Conservation (phyloP, 23 tunicate species). For the Styela clava region DNA sequence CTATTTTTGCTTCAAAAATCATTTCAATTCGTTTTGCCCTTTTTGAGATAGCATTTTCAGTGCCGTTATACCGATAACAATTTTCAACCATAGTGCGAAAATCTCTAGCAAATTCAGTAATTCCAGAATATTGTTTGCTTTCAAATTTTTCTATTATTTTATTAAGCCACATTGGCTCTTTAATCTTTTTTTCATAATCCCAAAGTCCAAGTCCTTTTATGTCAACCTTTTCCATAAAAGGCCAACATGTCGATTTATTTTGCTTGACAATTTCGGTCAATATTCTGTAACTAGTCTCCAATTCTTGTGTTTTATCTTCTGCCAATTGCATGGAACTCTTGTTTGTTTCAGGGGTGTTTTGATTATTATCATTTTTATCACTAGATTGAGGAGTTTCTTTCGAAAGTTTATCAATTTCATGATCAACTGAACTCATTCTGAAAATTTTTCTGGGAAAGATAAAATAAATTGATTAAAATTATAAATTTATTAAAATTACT, state of each 20-base stretch:
- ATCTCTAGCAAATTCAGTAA: slow-evolving; percentile 68
- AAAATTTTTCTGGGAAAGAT: too few species aligned
- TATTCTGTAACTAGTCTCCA: slow-evolving; percentile 42
- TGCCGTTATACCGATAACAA: slow-evolving; percentile 79
- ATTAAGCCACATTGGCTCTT: slow-evolving; percentile 85
- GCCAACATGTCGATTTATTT: slow-evolving; percentile 67
- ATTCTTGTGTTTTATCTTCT: slow-evolving; percentile 19
- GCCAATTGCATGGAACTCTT: too few species aligned
- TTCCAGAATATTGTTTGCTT: slow-evolving; percentile 21
- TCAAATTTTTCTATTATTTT: slow-evolving; percentile 69
- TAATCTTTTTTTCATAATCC: slow-evolving; percentile 59
- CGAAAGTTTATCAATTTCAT: too few species aligned
- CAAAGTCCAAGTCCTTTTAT: slow-evolving; percentile 72
- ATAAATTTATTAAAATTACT: too few species aligned
- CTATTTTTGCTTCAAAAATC: slow-evolving; percentile 61
- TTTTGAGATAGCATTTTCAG: slow-evolving; percentile 77
- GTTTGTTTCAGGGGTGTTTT: too few species aligned
- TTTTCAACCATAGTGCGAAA: slow-evolving; percentile 83
- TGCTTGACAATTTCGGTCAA: slow-evolving; percentile 55
- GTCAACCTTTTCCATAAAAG: slow-evolving; percentile 83
- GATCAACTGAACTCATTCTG: too few species aligned
- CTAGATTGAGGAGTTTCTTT: too few species aligned
- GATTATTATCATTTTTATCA: too few species aligned
- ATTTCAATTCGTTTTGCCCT: slow-evolving; percentile 76
- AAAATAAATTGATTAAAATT: too few species aligned